Percentiles rank a stretch among this genome's conserved stretches.
These are phyloP conservation scores for Erethizon dorsatum DNA, from an alignment of 2,797 vertebrate genomes.

Conservation along the genomic window DNA sequence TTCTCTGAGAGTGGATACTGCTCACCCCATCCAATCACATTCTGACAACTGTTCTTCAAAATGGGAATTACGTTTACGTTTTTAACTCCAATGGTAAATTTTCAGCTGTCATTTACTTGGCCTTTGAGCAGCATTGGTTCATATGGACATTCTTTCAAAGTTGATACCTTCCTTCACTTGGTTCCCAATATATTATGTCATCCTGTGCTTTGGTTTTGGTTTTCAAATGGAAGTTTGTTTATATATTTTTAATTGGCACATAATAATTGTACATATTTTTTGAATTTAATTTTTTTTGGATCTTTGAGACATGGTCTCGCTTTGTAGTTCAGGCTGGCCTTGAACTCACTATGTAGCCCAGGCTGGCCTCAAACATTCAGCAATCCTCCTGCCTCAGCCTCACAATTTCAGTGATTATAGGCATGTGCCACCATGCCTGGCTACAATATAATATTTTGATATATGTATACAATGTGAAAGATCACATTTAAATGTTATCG, in stretches of 20 bases:
- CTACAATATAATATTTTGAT: neutral
- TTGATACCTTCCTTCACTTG: slow-evolving; percentile 42
- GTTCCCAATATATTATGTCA: neutral
- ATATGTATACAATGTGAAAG: neutral
- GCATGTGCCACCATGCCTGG: neutral
- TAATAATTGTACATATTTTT: neutral
- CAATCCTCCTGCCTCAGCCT: neutral
- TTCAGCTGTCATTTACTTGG: slow-evolving; percentile 37
- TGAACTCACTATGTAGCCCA: neutral
- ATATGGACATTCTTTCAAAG: slow-evolving; percentile 20
- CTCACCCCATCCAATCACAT: slow-evolving; percentile 59
- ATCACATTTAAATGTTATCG: neutral
- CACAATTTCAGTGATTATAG: neutral
- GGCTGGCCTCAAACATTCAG: neutral
- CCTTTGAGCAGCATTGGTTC: neutral
- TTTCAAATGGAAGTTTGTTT: neutral
- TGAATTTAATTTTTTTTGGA: neutral
- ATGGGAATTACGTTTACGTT: neutral
- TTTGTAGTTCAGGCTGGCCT: neutral
- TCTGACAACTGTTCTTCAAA: slow-evolving; percentile 61
- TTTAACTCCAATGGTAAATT: neutral
- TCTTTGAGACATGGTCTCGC: neutral
- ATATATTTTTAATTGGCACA: neutral
- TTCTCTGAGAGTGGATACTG: slow-evolving; percentile 15
- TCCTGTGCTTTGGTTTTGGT: neutral